Evolutionary conservation across 2,888 invertebrate species (phyloP), one percentile per base, ranked within the genome.

Genomic region (Chymomyza fuscimana): DNA sequence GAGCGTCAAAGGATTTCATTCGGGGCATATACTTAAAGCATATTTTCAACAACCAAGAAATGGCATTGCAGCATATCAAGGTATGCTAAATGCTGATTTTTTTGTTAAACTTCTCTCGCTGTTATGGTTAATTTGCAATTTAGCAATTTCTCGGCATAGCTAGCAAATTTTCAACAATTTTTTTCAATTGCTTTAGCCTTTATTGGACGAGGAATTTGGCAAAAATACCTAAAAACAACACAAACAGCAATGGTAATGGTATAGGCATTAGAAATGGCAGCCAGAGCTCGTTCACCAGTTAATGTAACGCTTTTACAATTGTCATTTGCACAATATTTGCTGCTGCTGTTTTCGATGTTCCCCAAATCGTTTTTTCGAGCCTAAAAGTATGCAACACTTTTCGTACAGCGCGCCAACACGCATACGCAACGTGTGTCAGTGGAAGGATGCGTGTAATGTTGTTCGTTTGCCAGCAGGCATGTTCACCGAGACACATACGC

Each of bases 231-330:
- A n/a, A 60, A 25, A 54, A 54, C 54, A 54, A 22, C 16, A 22
- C 7, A 12, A 54, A 19, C 54, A 54, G 54, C 54, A 16, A 22
- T 12, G 40, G 40, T 46, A 46, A 46, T 46, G 40, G 40, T 6
- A 46, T 12, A 2, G 40, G 40, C 40, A 46, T 46, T 46, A 12
- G 40, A 46, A 12, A 46, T 46, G 40, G 40, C 6, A 46, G 40
- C 40, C 12, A 46, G 10, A 67, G 69, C 61, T 69, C 74, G 72
- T 78, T 74, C 78, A 40, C 22, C 59, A 77, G 77, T 86, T 83
- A 87, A 87, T 81, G 87, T 66, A 81, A 69, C 69, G 73, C 56
- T 69, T 67, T 66, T 56, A 59, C 67, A 68, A 67, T 66, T 73
- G 75, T 69, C 63, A 61, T 68, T 60, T 72, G 71, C 54, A 60